Evolutionary conservation across 2,113 vertebrate species (phyloP), one percentile per base, ranked within the genome.

Genomic region (Cariama cristata): DNA sequence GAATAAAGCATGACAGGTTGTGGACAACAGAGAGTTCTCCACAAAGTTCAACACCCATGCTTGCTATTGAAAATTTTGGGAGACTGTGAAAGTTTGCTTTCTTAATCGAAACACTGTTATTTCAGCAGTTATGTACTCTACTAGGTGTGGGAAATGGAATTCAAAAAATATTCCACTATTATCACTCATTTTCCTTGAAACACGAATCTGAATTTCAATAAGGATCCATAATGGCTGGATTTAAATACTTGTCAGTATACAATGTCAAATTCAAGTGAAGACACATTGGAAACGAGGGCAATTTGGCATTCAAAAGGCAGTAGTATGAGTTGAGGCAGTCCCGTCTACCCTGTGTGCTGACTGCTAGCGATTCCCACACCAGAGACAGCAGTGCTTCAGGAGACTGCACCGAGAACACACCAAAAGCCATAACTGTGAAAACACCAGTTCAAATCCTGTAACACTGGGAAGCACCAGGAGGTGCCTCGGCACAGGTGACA

Each of bases 401-500:
- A 84, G 35, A 17, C 4, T 8, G 45, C 2, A 11, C 6, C 18
- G 33, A 15, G 13, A 74, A 8, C 22, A 38, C 22, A 50, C 3
- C 24, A n/a, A 75, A 59, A 94, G 33, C 26, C 35, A n/a, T 9
- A 12, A 33, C 58, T 47, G 35, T 0, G 0, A 32, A 72, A 86
- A 72, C 32, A 42, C 0, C 2, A n/a, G 28, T 68, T 62, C 45
- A 56, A 44, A 64, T n/a, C 9, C 66, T 14, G 6, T 19, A 53
- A 59, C 13, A 38, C 12, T 12, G 26, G 16, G 59, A 71, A 62
- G 59, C 42, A 44, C 14, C 42, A 64, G 35, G 23, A 87, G 8
- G 12, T 79, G 32, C 6, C 50, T 38, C 35, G 1, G 2, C 35
- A 44, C 0, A 4, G 12, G 16, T 62, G 35, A 56, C 1, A 2